These are phyloP conservation scores for Strix aluco DNA, from an alignment of 2,113 vertebrate genomes.

Conservation along the genomic window DNA sequence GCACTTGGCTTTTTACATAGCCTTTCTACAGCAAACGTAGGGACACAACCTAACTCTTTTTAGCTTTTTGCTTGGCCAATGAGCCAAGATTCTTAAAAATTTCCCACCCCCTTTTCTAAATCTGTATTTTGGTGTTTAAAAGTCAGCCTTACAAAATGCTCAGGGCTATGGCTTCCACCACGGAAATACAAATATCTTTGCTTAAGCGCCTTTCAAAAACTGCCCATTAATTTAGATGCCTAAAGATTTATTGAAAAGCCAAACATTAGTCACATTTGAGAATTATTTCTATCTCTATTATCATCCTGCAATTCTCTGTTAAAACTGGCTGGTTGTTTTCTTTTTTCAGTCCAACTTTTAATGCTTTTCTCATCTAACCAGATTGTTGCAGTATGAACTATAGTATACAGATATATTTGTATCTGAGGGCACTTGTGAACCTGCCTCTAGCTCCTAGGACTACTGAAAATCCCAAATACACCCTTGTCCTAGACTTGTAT, in stretches of 20 bases:
- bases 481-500: not conserved
- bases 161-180: not conserved
- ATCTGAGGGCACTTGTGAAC: not conserved
- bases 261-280: not conserved
- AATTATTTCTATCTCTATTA: not conserved
- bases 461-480: not conserved
- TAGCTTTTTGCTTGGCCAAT: not conserved
- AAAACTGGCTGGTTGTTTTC: not conserved
- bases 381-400: not conserved
- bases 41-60: not conserved
- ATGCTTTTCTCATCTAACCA: not conserved
- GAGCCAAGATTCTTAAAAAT: not conserved
- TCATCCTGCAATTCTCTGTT: not conserved
- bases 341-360: not conserved
- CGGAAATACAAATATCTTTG: not conserved
- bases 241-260: not conserved
- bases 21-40: not conserved
- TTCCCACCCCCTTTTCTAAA: not conserved
- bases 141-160: not conserved
- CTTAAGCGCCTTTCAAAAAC: not conserved
- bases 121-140: not conserved
- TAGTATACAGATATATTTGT: not conserved
- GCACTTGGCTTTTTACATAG: not conserved
- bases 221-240: not conserved
- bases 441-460: not conserved